Evolutionary conservation across 1,140 invertebrate species (phyloP).

Genomic region (Drosophila bipectinata): DNA sequence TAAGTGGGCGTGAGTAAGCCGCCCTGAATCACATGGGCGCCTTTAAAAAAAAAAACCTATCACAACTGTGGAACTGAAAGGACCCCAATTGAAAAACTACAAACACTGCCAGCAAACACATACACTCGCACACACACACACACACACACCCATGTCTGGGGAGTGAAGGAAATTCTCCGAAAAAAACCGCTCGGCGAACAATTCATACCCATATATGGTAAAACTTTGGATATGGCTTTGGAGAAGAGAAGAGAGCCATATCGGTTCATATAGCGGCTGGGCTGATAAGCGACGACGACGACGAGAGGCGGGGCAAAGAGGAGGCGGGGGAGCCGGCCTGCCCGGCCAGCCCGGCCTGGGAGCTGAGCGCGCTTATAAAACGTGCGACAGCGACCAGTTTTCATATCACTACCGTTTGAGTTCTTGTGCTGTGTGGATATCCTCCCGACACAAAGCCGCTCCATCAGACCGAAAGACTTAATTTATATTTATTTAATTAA

Average conservation of each 20-base stretch:
- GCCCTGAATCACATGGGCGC: conserved; percentile 32
- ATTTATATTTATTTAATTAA: conserved; percentile 84
- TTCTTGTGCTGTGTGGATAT: conserved; percentile 83
- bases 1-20: conserved; percentile 33
- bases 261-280: conserved; percentile 1
- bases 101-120: conserved; percentile 30
- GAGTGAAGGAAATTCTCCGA: conserved; percentile 53
- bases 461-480: conserved; percentile 81
- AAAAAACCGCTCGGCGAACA: conserved; percentile 57
- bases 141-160: conserved; percentile 12
- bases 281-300: conserved; percentile 60
- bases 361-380: conserved; percentile 71
- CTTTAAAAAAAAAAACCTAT: conserved; percentile 8
- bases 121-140: conserved; percentile 22
- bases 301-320: conserved; percentile 7
- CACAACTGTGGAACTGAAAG: conserved; percentile 18
- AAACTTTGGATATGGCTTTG: conserved; percentile 60
- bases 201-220: conserved; percentile 84
- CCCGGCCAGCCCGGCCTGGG: conserved; percentile 15
- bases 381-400: conserved; percentile 77
- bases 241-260: conserved; percentile 56
- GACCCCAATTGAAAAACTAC: conserved; percentile 8
- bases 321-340: conserved; percentile 37
- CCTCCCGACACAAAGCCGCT: conserved; percentile 74
- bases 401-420: conserved; percentile 83